Evolutionary conservation across 1,140 invertebrate species (phyloP).

Genomic region (Cotesia chilonis): DNA sequence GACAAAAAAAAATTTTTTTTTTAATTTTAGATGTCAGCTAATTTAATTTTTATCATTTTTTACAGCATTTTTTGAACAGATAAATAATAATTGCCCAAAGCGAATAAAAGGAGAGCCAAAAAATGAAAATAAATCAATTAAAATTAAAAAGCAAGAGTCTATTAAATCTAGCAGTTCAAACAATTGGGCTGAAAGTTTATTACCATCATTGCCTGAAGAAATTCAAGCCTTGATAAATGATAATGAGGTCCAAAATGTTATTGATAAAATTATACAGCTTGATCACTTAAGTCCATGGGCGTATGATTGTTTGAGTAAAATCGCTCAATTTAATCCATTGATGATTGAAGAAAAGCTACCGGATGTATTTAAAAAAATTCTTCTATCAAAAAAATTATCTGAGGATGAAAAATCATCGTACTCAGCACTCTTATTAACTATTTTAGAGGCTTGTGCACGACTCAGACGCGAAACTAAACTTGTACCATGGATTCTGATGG

Average conservation of each 20-base stretch:
- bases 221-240: too few relatives aligned
- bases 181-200: too few relatives aligned
- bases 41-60: too few relatives aligned
- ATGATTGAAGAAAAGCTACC: constrained; percentile 52
- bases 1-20: too few relatives aligned
- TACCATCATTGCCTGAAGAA: too few relatives aligned
- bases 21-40: too few relatives aligned
- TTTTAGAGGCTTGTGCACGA: constrained; percentile 37
- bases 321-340: constrained; percentile 55
- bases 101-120: too few relatives aligned
- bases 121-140: too few relatives aligned
- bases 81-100: too few relatives aligned
- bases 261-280: constrained; percentile 5
- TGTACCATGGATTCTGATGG: constrained; percentile 43
- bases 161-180: too few relatives aligned
- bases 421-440: constrained; percentile 44
- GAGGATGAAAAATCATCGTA: constrained; percentile 36
- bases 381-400: constrained; percentile 41
- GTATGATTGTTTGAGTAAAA: constrained; percentile 46
- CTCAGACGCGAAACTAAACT: constrained; percentile 47
- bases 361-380: constrained; percentile 47
- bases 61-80: too few relatives aligned
- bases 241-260: neutral
- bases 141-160: too few relatives aligned
- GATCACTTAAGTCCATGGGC: neutral